Conservation (phyloP, 2,113 vertebrate species). For the Spilogale gracilis region DNA sequence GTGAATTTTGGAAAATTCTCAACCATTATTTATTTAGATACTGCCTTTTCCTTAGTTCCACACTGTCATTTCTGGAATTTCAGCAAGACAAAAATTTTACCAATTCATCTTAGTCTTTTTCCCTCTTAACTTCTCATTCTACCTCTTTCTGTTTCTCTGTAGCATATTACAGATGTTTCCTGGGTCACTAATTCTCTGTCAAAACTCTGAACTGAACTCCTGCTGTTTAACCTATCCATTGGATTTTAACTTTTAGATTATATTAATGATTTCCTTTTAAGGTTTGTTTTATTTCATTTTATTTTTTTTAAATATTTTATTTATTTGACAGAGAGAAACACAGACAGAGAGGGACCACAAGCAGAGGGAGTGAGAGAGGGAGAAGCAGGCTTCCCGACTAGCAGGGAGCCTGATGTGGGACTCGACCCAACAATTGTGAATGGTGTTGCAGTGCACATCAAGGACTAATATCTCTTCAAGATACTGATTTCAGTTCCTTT, state of each 20-base stretch:
- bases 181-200: neutral
- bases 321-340: too few species aligned
- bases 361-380: too few species aligned
- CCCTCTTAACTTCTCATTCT: neutral
- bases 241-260: neutral
- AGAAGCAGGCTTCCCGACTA: too few species aligned
- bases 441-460: neutral
- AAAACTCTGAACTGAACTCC: neutral
- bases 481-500: neutral
- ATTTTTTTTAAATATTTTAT: too few species aligned
- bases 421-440: neutral
- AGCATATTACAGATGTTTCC: neutral
- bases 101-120: neutral
- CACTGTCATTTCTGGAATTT: neutral
- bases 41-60: neutral
- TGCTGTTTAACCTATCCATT: neutral
- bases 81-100: neutral
- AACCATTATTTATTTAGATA: neutral
- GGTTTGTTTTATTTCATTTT: neutral
- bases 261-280: neutral
- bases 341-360: too few species aligned
- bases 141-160: neutral
- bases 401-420: too few species aligned
- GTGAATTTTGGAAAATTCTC: constrained; percentile 4
- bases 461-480: neutral